phyloP scores from a whole-genome alignment of 2,113 vertebrate genomes.

The Mionectes macconnelli region DNA sequence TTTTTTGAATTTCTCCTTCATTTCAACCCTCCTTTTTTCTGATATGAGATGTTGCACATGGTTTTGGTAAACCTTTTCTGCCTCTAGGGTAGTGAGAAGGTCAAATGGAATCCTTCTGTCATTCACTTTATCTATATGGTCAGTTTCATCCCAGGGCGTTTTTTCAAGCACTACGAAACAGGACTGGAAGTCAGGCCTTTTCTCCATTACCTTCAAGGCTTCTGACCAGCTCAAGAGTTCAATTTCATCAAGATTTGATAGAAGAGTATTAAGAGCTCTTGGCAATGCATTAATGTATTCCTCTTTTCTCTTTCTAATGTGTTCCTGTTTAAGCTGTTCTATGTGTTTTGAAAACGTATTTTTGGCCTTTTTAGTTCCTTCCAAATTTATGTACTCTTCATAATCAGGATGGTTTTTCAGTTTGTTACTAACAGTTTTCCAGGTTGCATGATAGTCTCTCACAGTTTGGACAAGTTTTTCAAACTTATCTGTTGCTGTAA shows the following conservation, averaged over 20 bases:
- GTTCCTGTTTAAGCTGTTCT: conserved; percentile 94
- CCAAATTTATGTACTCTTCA: conserved; percentile 93
- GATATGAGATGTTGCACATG: conserved; percentile 95
- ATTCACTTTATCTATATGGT: conserved; percentile 92
- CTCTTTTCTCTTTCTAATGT: conserved; percentile 92
- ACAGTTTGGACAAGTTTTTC: conserved; percentile 92
- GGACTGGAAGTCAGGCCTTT: conserved; percentile 89
- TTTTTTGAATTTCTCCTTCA: conserved; percentile 98
- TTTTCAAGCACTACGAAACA: conserved; percentile 94
- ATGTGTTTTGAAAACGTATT: conserved; percentile 94
- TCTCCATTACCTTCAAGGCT: conserved; percentile 89
- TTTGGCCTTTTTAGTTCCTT: conserved; percentile 92
- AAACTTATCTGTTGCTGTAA: conserved; percentile 90
- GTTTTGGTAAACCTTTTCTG: conserved; percentile 92
- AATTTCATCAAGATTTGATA: conserved; percentile 91
- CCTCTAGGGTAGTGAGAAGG: conserved; percentile 87
- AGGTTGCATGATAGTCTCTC: conserved; percentile 94
- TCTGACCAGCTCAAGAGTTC: conserved; percentile 91
- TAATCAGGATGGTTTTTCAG: conserved; percentile 94
- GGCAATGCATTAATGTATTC: conserved; percentile 95
- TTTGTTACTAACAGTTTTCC: conserved; percentile 91
- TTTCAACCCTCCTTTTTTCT: conserved; percentile 92
- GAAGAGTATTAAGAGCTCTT: conserved; percentile 90
- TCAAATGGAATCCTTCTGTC: conserved; percentile 97
- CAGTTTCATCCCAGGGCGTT: conserved; percentile 95